These are phyloP conservation scores for Pituophis catenifer DNA, from an alignment of 2,113 vertebrate species.

Conservation along the genomic window DNA sequence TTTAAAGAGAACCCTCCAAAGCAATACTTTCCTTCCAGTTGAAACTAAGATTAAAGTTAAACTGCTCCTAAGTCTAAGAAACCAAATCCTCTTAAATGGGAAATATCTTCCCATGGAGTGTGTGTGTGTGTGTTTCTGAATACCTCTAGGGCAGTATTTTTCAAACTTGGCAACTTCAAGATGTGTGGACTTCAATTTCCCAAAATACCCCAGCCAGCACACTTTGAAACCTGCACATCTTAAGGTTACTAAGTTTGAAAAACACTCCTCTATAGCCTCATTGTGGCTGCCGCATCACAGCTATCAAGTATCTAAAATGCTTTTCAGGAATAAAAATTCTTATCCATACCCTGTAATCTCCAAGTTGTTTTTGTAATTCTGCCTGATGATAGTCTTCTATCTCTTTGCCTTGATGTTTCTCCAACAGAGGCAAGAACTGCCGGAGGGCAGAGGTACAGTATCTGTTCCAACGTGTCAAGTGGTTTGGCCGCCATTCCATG, in stretches of 20 bases:
- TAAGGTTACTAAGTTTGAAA: neutral
- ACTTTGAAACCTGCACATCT: neutral
- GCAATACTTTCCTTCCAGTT: neutral
- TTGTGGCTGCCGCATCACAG: neutral
- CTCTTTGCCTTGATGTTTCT: slow-evolving; percentile 81
- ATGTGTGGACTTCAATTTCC: neutral
- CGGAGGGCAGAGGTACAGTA: slow-evolving; percentile 85
- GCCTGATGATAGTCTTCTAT: slow-evolving; percentile 82
- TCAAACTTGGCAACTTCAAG: neutral
- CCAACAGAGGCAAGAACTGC: slow-evolving; percentile 87
- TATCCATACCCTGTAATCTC: slow-evolving; percentile 82
- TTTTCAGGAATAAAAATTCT: neutral
- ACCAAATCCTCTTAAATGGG: neutral
- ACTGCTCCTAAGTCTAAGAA: neutral
- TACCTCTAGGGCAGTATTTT: neutral
- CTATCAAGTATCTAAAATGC: neutral
- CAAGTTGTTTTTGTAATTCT: slow-evolving; percentile 85
- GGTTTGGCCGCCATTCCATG: slow-evolving; percentile 93
- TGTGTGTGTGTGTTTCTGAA: neutral
- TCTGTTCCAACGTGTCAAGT: slow-evolving; percentile 95
- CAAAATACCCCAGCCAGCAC: neutral
- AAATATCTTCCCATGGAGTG: neutral
- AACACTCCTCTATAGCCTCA: neutral
- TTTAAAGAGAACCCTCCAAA: neutral
- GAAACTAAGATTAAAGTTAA: neutral